Evolutionary conservation across 2,113 vertebrate species (phyloP).

Genomic region (Bufo gargarizans): DNA sequence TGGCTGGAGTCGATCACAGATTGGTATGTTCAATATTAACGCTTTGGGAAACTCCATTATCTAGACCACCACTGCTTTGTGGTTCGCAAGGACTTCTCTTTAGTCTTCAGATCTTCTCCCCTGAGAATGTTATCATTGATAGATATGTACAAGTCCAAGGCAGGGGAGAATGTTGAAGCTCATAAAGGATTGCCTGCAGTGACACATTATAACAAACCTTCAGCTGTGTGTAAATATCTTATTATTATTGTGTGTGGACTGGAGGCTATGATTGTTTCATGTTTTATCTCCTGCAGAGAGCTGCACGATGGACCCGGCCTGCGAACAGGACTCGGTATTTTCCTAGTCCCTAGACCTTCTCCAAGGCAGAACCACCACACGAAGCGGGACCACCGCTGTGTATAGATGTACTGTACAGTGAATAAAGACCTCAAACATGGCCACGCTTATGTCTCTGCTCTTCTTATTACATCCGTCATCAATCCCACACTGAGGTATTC

Average conservation of each 20-base stretch:
- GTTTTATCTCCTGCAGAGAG: slow-evolving; percentile 62
- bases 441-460: neutral
- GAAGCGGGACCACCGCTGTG: neutral
- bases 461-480: neutral
- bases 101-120: too few species aligned
- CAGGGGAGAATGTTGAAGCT: too few species aligned
- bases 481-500: too few species aligned
- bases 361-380: neutral
- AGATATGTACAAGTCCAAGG: too few species aligned
- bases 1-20: too few species aligned
- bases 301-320: slow-evolving; percentile 63
- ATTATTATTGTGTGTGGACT: too few species aligned
- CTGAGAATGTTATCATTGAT: too few species aligned
- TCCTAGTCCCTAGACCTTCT: slow-evolving; percentile 23
- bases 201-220: neutral
- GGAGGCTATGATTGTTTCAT: too few species aligned
- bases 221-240: neutral
- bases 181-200: neutral
- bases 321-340: slow-evolving; percentile 63
- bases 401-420: slow-evolving; percentile 45
- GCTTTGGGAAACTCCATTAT: too few species aligned
- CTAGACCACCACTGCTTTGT: too few species aligned
- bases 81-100: too few species aligned
- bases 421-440: slow-evolving; percentile 30
- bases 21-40: too few species aligned